Evolutionary conservation across 2,113 vertebrate genomes (phyloP), one percentile per base, ranked within the genome.

Genomic region (Empidonax alnorum): DNA sequence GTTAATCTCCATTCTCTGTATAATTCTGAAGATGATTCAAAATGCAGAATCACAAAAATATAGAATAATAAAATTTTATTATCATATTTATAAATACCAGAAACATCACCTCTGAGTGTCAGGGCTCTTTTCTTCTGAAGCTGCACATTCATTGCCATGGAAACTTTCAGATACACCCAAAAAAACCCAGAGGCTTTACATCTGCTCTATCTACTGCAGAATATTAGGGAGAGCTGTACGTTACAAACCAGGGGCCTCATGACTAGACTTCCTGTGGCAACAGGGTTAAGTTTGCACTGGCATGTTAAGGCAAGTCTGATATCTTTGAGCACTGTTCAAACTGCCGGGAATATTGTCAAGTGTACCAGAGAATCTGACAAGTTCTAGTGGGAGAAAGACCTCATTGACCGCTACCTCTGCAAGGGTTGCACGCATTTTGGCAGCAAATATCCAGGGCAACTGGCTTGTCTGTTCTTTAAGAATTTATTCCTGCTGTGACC

Each of bases 231-330:
- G 47, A 87, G 37, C 35, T 56, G 55, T 33, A 17, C 18, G 18
- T n/a, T 27, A 52, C 24, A 80, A 55, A 42, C 1, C 2, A 73
- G 75, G 25, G n/a, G 30, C 42, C 42, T 80, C 47, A 21, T 52
- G 82, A 66, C 75, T 71, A 76, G 85, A n/a, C 85, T 95, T 95
- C 90, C 75, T 86, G 75, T 93, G 82, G 71, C 50, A 88, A 10
- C 37, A 63, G 28, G 20, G 47, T 93, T 74, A 59, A 77, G 30
- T 66, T 71, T 80, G 59, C 35, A 49, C 62, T 78, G 53, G 30
- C 84, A 55, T 19, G 33, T n/a, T 91, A 78, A 80, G 39, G 35
- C 80, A 78, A 49, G 42, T 67, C 73, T 81, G 65, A 46, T 42
- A 18, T 71, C 14, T 96, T 80, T 22, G 9, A 81, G 30, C 15